Evolutionary conservation across 2,888 invertebrate genomes (phyloP).

Genomic region (Aphidoletes aphidimyza): DNA sequence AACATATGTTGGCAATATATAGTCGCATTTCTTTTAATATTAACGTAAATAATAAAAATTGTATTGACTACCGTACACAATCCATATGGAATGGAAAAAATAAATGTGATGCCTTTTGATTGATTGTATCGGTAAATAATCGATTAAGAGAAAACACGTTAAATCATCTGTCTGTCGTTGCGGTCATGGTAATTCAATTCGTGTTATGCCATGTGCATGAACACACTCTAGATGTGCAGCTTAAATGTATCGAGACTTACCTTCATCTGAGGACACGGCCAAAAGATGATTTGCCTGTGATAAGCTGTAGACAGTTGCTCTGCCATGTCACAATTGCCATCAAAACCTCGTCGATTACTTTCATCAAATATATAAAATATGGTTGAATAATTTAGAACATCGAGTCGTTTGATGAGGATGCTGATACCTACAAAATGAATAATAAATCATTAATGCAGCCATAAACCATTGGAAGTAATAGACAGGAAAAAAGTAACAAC

Average conservation of each 20-base stretch:
- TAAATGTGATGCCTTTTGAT: too few relatives aligned
- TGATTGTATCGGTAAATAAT: too few relatives aligned
- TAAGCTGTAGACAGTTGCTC: slow-evolving; percentile 64
- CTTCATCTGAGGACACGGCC: slow-evolving; percentile 66
- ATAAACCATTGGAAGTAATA: background rate
- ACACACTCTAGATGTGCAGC: background rate
- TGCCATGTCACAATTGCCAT: slow-evolving; percentile 64
- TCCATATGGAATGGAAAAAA: background rate
- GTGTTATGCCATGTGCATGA: background rate
- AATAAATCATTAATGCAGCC: background rate
- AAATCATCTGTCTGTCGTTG: too few relatives aligned
- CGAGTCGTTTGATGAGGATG: slow-evolving; percentile 65
- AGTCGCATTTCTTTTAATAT: background rate
- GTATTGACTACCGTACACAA: background rate
- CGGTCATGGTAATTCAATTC: background rate
- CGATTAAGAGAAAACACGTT: too few relatives aligned
- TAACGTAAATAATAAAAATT: background rate
- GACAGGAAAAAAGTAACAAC: background rate
- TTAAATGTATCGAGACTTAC: slow-evolving; percentile 61
- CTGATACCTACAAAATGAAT: slow-evolving; percentile 62
- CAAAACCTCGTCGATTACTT: slow-evolving; percentile 55
- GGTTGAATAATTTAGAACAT: slow-evolving; percentile 64
- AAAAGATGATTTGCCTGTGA: slow-evolving; percentile 65
- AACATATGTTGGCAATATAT: background rate
- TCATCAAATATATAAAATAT: slow-evolving; percentile 52